A percentile compares a stretch with the other conserved stretches of the same genome.
phyloP scores from a whole-genome alignment of 2,113 vertebrate genomes.

The Mastomys coucha region DNA sequence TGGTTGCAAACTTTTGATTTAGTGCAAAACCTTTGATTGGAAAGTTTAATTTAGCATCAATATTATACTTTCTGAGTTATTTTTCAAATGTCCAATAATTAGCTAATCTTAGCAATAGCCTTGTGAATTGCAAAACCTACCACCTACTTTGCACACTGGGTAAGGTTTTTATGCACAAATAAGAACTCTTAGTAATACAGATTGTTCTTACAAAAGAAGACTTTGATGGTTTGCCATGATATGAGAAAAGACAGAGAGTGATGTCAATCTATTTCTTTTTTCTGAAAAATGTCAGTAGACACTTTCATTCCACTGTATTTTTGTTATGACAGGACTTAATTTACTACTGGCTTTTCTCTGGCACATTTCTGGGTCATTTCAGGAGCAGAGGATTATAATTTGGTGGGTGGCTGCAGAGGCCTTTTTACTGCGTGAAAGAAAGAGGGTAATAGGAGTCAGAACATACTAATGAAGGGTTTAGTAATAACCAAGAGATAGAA shows the following conservation, averaged over 20 bases:
- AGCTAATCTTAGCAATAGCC: conserved; percentile 48
- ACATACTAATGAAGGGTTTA: conserved; percentile 56
- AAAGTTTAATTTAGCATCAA: conserved; percentile 40
- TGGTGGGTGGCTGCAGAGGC: conserved; percentile 56
- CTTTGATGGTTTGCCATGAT: conserved; percentile 48
- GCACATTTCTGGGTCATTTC: conserved; percentile 71
- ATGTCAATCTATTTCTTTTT: neutral
- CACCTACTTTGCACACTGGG: conserved; percentile 19
- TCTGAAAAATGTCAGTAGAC: conserved; percentile 57
- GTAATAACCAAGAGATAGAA: conserved; percentile 73
- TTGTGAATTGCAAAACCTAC: conserved; percentile 40
- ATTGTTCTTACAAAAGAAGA: conserved; percentile 44
- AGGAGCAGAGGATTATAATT: conserved; percentile 56
- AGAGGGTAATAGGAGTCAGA: conserved; percentile 63
- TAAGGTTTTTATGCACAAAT: conserved; percentile 63
- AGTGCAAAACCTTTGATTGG: conserved; percentile 30
- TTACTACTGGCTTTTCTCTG: conserved; percentile 67
- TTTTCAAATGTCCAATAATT: conserved; percentile 57
- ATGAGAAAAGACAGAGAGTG: conserved; percentile 16
- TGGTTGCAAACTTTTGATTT: conserved; percentile 22
- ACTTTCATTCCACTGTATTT: conserved; percentile 62
- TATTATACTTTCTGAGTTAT: conserved; percentile 53
- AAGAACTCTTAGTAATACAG: conserved; percentile 45
- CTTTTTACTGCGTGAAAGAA: conserved; percentile 56
- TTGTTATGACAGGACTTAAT: conserved; percentile 75